A percentile compares a stretch with the other conserved stretches of the same genome.
Evolutionary conservation across 2,113 vertebrate genomes (phyloP).

Genomic region (Irena cyanogastra): DNA sequence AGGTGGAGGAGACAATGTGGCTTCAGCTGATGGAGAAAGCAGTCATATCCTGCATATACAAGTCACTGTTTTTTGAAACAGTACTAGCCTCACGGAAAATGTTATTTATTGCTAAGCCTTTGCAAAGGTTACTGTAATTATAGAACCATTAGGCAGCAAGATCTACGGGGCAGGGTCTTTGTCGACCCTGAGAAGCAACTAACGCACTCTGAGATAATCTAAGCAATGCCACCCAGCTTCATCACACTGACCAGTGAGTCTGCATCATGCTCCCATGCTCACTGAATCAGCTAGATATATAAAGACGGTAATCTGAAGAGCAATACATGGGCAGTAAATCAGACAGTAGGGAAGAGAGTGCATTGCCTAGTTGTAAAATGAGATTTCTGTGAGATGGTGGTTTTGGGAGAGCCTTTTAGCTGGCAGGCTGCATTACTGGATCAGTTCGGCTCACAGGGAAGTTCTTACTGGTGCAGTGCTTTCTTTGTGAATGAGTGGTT

Average conservation of each 20-base stretch:
- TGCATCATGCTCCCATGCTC: not conserved
- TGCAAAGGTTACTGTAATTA: not conserved
- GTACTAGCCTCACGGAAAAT: slow-evolving; percentile 1
- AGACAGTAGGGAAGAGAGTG: not conserved
- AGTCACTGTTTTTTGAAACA: not conserved
- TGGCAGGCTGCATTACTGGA: not conserved
- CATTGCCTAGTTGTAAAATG: not conserved
- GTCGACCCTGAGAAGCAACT: not conserved
- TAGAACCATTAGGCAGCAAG: not conserved
- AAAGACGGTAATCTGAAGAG: not conserved
- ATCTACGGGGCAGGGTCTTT: not conserved
- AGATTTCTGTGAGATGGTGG: not conserved
- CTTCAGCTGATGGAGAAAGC: not conserved
- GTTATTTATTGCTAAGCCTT: slow-evolving; percentile 36
- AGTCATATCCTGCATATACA: not conserved
- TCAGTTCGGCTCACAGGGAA: not conserved
- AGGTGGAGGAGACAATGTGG: not conserved
- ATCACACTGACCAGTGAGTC: not conserved
- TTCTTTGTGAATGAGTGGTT: not conserved
- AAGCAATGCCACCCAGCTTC: not conserved
- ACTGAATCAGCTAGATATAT: not conserved
- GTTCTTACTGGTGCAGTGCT: not conserved
- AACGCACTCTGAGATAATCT: not conserved
- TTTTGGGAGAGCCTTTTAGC: not conserved
- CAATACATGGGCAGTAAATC: not conserved